Base-by-base conservation (phyloP, 2,888 invertebrate genomes). In the Dastarcus helophoroides region DNA sequence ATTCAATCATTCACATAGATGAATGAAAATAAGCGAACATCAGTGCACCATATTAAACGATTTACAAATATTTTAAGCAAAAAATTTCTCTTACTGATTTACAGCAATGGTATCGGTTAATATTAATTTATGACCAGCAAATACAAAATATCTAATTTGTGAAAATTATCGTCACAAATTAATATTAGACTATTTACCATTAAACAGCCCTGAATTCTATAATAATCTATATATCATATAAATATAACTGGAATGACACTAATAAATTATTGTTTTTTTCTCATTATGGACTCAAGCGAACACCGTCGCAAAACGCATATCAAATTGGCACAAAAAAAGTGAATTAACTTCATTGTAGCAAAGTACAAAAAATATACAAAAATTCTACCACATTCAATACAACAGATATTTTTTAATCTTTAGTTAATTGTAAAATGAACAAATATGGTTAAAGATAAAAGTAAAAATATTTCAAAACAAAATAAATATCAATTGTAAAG, bases 191-290 rank as follows among this genome's bases (percentile, higher is more conserved):
- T 37, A 17, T 7, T 40, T 39, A 41, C 39, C 44, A 37, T 26
- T 26, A 43, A 53, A 53, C 51, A 53, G 50, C 50, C 53, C 48
- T 47, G 47, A 48, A 44, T 42, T 45, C 48, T 42, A 14, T 48
- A 47, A 50, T 51, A 32, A 49, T 50, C 48, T 47, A 49, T 42
- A 37, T 25, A 30, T 33, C 25, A 33, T 51, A 54, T 49, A 51
- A 52, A 50, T 52, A 55, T 47, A 54, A 50, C 46, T 58, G 60
- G 60, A 60, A 60, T 59, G 58, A 59, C 58, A 59, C 53, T 54
- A 33, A 58, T 46, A 49, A 51, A 38, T 53, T 54, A 53, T 57
- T 56, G 53, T 56, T 53, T 53, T 51, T 44, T 43, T 47, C 42
- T n/a, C n/a, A n/a, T n/a, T 4, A 29, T 33, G 33, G 33, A 33